Evolutionary conservation across 2,888 invertebrate species (phyloP).

Genomic region (Lamellibrachia columna): DNA sequence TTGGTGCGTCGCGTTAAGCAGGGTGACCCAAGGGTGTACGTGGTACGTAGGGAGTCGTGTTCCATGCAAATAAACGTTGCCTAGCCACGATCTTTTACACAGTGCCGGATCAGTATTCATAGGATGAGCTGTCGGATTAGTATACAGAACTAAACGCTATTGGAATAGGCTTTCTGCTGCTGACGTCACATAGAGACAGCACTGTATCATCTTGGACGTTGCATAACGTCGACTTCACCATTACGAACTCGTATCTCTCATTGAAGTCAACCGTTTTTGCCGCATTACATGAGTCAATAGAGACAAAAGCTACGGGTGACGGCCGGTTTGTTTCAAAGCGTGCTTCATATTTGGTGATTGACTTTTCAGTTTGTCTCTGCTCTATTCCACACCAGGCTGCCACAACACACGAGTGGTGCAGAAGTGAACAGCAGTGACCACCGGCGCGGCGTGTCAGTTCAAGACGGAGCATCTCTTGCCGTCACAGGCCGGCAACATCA

Average conservation of each 20-base stretch:
- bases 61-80: neutral
- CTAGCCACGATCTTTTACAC: neutral
- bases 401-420: neutral
- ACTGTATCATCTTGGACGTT: neutral
- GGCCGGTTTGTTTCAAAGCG: neutral
- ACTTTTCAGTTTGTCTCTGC: neutral
- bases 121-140: neutral
- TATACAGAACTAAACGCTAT: neutral
- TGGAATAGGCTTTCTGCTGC: neutral
- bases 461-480: neutral
- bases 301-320: neutral
- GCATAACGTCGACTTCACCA: neutral
- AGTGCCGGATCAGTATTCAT: neutral
- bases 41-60: neutral
- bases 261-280: neutral
- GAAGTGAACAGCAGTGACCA: neutral
- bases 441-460: neutral
- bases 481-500: neutral
- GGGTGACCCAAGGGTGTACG: neutral
- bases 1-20: neutral
- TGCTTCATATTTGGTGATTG: neutral
- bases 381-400: neutral
- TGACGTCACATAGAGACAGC: neutral
- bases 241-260: neutral
- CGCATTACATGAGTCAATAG: no score